phyloP scores from a whole-genome alignment of 2,797 vertebrate genomes.

The Lerista edwardsae region DNA sequence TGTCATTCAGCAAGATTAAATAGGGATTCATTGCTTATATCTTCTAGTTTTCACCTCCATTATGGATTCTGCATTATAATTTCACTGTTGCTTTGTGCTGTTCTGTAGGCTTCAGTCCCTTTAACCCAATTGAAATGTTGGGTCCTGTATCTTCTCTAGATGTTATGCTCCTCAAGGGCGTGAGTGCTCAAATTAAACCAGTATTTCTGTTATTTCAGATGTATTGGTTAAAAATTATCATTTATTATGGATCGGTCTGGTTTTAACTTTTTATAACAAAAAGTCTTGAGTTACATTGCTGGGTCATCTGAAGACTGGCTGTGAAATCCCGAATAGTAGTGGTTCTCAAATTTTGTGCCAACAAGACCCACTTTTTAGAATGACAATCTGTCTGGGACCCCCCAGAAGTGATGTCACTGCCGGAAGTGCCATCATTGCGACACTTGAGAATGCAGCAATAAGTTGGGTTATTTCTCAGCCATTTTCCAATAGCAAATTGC shows the following conservation, averaged over 20 bases:
- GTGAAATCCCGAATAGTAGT: neutral
- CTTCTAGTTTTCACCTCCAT: neutral
- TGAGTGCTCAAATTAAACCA: neutral
- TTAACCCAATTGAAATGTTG: neutral
- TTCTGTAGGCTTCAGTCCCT: neutral
- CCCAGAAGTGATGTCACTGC: too few species aligned
- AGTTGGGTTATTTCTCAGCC: too few species aligned
- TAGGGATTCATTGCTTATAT: conserved; percentile 10
- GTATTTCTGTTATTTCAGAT: neutral
- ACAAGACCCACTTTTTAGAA: too few species aligned
- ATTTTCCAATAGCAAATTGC: too few species aligned
- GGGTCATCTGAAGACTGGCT: neutral
- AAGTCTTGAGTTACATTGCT: neutral
- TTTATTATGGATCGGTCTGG: neutral
- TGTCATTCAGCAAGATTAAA: conserved; percentile 16
- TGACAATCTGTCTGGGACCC: too few species aligned
- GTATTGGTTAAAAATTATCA: neutral
- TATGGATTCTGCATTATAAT: conserved; percentile 9
- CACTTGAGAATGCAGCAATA: too few species aligned
- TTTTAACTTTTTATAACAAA: neutral
- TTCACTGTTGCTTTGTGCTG: neutral
- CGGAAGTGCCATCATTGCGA: too few species aligned
- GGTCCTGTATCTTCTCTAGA: neutral
- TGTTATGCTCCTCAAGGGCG: neutral
- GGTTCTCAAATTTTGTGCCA: too few species aligned